Base-by-base conservation (phyloP, 2,888 invertebrate genomes). In the Eudemis profundana region DNA sequence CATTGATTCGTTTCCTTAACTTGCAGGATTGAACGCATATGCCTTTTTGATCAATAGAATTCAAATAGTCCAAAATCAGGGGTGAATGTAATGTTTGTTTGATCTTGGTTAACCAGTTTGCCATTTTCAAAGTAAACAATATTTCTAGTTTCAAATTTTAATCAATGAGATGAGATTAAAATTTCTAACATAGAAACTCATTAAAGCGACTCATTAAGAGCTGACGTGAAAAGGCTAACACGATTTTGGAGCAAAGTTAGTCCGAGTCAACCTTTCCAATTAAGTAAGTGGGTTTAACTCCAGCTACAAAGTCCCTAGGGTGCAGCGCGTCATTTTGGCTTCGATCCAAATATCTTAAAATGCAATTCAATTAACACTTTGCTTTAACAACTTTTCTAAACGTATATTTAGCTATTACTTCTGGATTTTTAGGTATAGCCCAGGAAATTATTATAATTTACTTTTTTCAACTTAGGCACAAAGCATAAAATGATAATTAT, bases 261-360 rank as follows among this genome's bases (percentile, higher is more conserved):
- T 64, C 44, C 36, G 5, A n/a, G 12, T 46, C 23, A 27, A 47
- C 27, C 44, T 51, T 57, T 64, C 23, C 57, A 64, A 64, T 64
- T 64, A 64, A 33, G 40, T 51, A 64, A 64, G 50, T 64, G 23
- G 36, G 44, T 53, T 44, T 15, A 53, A 40, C 42, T 23, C 33
- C 21, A 10, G 21, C 46, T 44, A 17, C 50, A 17, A 57, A 50
- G 50, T 64, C 64, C 50, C 50, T 14, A 38, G 44, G 50, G 57
- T 59, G 27, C 56, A 40, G 47, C 47, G 27, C 17, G 50, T 40
- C 19, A 17, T 27, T 46, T 33, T 64, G 57, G 64, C 64, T 36
- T 19, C 5, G 7, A 19, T 50, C 64, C 36, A 64, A 51, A 59
- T 59, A 44, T 36, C 36, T 59, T 27, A 38, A 64, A 64, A 36